Evolutionary conservation across 2,888 invertebrate species (phyloP).

Genomic region (Salpingus planirostris): DNA sequence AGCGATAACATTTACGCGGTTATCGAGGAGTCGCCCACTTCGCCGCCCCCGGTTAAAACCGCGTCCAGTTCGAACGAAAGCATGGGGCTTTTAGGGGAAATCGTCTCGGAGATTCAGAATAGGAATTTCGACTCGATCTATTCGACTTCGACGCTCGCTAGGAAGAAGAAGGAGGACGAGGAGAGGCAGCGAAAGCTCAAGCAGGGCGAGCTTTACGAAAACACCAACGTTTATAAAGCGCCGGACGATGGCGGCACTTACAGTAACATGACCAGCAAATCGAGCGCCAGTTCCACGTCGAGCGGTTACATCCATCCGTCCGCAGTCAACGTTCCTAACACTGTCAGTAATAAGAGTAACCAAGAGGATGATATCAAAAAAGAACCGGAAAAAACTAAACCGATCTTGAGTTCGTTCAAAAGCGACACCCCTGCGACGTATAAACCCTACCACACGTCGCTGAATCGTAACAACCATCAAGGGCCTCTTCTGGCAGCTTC

Average conservation of each 20-base stretch:
- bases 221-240: constrained; percentile 39
- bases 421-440: constrained; percentile 17
- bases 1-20: constrained; percentile 79
- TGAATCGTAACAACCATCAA: constrained; percentile 21
- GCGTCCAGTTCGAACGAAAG: constrained; percentile 55
- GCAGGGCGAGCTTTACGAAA: constrained; percentile 49
- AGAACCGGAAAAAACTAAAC: constrained; percentile 9
- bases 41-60: constrained; percentile 21
- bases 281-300: constrained; percentile 53
- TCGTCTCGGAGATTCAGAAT: constrained; percentile 79
- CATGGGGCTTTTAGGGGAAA: constrained; percentile 74
- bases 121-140: constrained; percentile 82
- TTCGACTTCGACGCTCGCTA: constrained; percentile 62
- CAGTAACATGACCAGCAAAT: constrained; percentile 51
- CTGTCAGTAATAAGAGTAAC: no score
- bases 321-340: constrained; percentile 57
- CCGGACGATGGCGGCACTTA: constrained; percentile 52
- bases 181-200: constrained; percentile 33
- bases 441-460: constrained; percentile 23
- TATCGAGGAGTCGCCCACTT: constrained; percentile 66
- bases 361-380: no score
- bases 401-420: constrained; percentile 28
- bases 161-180: constrained; percentile 49
- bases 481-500: constrained; percentile 23
- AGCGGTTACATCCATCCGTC: constrained; percentile 68